Evolutionary conservation across 2,888 invertebrate species (phyloP).

Genomic region (Rotaria socialis): DNA sequence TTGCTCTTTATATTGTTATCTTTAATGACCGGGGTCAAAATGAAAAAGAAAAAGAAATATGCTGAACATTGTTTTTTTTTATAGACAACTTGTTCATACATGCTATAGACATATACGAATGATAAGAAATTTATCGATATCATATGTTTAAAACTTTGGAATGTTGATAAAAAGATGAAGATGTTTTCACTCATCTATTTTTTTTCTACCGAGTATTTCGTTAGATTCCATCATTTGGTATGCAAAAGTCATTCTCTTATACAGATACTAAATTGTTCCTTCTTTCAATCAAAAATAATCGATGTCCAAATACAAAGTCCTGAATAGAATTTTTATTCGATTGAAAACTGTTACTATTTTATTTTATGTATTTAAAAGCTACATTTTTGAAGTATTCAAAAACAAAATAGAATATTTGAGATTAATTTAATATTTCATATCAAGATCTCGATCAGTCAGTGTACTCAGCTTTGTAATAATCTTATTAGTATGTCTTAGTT

Average conservation of each 20-base stretch:
- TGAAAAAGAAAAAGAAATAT: background rate
- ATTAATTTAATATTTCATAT: too few relatives aligned
- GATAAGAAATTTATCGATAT: background rate
- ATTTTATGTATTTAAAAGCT: too few relatives aligned
- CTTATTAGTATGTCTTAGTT: background rate
- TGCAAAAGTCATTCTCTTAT: background rate
- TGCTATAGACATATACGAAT: background rate
- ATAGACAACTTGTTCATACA: background rate
- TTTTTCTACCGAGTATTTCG: too few relatives aligned
- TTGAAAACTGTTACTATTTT: too few relatives aligned
- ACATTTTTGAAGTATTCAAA: too few relatives aligned
- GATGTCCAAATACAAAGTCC: too few relatives aligned
- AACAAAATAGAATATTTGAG: too few relatives aligned
- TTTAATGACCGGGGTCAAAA: background rate
- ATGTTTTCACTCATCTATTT: background rate
- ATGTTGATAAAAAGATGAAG: background rate
- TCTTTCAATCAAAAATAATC: background rate
- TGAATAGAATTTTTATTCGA: too few relatives aligned
- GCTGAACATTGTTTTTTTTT: background rate
- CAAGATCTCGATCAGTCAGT: too few relatives aligned
- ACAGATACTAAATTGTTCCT: background rate
- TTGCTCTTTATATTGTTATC: background rate
- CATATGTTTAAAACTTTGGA: background rate
- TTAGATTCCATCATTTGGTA: too few relatives aligned
- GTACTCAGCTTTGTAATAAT: too few relatives aligned